Base-by-base conservation (phyloP, 2,888 invertebrate genomes). In the Dicranocentrus wangi region DNA sequence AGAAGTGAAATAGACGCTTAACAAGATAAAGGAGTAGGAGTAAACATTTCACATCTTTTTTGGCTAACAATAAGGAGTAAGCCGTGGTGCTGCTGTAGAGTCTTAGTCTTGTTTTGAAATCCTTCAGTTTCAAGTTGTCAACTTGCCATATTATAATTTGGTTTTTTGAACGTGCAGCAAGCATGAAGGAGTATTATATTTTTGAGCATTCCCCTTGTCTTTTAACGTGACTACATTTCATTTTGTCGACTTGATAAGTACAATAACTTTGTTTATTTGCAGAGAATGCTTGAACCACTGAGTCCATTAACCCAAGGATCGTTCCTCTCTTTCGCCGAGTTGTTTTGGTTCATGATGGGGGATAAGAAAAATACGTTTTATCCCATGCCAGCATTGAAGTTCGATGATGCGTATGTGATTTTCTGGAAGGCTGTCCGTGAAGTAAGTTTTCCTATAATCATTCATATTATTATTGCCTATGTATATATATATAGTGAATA, bases 241-340 rank as follows among this genome's bases (percentile, higher is more conserved):
- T 77, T 58, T 19, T 70, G 70, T 70, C 53, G 63, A 53, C 60
- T 69, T 58, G 63, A 78, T 78, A 70, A 70, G 70, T 63, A 78
- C 78, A 65, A 70, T 69, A 32, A 69, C 69, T 61, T 68, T 68
- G 60, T 76, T 39, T 66, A 58, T 82, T 84, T 79, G 89, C 96
- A 97, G 88, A 93, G 93, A 83, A 95, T 96, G 90, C 91, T 98
- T 85, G 96, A 97, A 87, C 95, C 98, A 21, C 92, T 98, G 68
- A 96, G 95, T 88, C 95, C 96, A 27, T 95, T 97, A 93, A 98
- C 98, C 13, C 97, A 97, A 89, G 96, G 96, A 88, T 95, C 95
- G 84, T 91, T 98, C 83, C 93, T 96, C 88, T 96, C 96, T 87
- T 98, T 98, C 89, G 95, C 97, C 1, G 98, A 99, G 89, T 92